Evolutionary conservation across 2,888 invertebrate genomes (phyloP), one percentile per base, ranked within the genome.

Genomic region (Ophioninae sp.): DNA sequence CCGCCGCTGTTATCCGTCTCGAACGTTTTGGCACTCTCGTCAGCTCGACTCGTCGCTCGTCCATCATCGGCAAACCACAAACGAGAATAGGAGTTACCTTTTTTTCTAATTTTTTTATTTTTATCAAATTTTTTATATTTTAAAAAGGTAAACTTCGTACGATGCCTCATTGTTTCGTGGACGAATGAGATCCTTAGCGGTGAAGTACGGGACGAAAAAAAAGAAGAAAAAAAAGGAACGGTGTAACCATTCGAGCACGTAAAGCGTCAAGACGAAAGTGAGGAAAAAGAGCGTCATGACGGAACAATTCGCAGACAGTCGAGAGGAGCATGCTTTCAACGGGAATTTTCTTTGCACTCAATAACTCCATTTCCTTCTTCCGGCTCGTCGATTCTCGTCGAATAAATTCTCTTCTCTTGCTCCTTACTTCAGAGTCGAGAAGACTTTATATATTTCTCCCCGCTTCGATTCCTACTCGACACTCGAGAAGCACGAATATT

Each of bases 341-440:
- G 79, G 72, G 81, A 84, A 84, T 84, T 81, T 84, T 84, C 84
- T 84, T 84, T 79, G 79, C 84, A 81, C 84, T 81, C 81, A 79
- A 81, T 81, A 84, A 81, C 81, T 79, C 84, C 84, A 76, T 81
- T 84, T 79, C 79, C 37, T 85, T 80, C 70, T 85, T 80, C 68
- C 80, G 74, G 69, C 80, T 83, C 82, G 78, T 67, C 83, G 77
- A 78, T 78, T 80, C 74, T 21, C 64, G 50, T 65, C 77, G 70
- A 70, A 81, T 76, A 80, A 80, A 82, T 83, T 77, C 77, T 79
- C 39, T 30, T 30, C 30, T 72, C 69, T 69, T 50, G 17, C 39
- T 67, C 68, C 50, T 80, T 74, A 69, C 69, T 76, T 39, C 7
- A 6, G 23, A 23, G 57, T 44, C 59, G 67, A 76, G 59, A 76